These are phyloP conservation scores for Tineola bisselliella DNA, from an alignment of 2,888 invertebrate species.

Conservation along the genomic window DNA sequence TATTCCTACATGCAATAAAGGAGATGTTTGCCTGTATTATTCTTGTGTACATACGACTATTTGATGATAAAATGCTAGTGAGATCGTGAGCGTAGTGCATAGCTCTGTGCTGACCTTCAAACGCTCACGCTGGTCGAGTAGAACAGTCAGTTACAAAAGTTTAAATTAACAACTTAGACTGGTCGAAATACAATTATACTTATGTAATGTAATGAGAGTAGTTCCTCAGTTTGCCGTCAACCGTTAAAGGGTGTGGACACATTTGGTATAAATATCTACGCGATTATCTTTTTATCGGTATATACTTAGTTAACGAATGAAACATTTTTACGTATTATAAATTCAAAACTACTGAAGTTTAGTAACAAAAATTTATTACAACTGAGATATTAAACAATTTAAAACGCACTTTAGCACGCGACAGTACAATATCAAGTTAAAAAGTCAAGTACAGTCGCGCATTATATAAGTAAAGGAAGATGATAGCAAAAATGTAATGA, in stretches of 20 bases:
- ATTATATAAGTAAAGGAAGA: conserved; percentile 37
- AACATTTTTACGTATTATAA: too few relatives aligned
- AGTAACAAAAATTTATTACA: too few relatives aligned
- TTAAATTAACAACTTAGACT: too few relatives aligned
- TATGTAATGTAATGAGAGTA: too few relatives aligned
- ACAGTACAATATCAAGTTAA: conserved; percentile 46
- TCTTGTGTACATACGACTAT: neutral
- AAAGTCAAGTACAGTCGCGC: conserved; percentile 50
- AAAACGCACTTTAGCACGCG: conserved; percentile 20
- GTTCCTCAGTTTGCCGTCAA: too few relatives aligned
- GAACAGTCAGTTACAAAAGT: neutral
- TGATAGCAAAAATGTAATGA: neutral
- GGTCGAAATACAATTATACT: too few relatives aligned
- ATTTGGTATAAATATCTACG: too few relatives aligned
- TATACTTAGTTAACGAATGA: too few relatives aligned
- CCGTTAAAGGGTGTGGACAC: too few relatives aligned
- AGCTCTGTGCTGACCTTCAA: conserved; percentile 2
- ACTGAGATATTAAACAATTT: too few relatives aligned
- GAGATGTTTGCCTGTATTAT: neutral
- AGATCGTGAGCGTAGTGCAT: conserved; percentile 7
- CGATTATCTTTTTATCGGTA: too few relatives aligned
- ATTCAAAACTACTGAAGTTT: too few relatives aligned
- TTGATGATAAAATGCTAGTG: neutral
- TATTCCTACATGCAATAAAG: neutral
- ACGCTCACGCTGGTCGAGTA: conserved; percentile 2